phyloP scores from a whole-genome alignment of 2,113 vertebrate genomes.

The Psilopsiagon aurifrons region DNA sequence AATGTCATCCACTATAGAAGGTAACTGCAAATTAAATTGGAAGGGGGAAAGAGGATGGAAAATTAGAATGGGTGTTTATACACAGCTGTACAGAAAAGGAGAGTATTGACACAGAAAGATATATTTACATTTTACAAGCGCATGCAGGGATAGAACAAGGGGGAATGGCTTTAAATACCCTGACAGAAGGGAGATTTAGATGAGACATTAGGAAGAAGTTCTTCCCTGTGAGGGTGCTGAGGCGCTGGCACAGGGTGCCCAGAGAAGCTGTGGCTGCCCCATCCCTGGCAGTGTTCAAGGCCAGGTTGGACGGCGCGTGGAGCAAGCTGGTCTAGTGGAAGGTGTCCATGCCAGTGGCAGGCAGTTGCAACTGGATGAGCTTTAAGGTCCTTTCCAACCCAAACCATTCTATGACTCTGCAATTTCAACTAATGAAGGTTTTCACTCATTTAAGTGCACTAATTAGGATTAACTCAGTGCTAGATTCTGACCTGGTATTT shows the following conservation, averaged over 20 bases:
- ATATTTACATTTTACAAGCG: neutral
- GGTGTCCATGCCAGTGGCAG: neutral
- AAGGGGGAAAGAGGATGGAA: neutral
- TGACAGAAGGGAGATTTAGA: neutral
- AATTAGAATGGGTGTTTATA: conserved; percentile 23
- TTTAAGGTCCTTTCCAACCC: neutral
- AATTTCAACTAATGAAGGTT: neutral
- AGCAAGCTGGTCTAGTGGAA: neutral
- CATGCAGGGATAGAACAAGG: neutral
- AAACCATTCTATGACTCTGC: neutral
- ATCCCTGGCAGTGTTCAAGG: neutral
- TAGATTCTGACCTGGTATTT: neutral
- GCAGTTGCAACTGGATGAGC: neutral
- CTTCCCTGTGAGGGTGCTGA: no score
- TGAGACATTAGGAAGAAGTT: neutral
- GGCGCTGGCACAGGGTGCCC: neutral
- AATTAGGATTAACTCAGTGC: neutral
- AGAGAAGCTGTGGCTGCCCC: neutral
- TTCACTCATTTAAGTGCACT: neutral
- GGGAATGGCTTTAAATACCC: neutral
- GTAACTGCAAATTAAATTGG: conserved; percentile 57
- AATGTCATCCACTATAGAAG: conserved; percentile 37
- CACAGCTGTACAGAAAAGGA: neutral
- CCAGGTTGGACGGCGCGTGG: neutral
- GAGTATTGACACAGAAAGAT: neutral